phyloP scores from a whole-genome alignment of 2,797 vertebrate species.

The Diplodus sargus region DNA sequence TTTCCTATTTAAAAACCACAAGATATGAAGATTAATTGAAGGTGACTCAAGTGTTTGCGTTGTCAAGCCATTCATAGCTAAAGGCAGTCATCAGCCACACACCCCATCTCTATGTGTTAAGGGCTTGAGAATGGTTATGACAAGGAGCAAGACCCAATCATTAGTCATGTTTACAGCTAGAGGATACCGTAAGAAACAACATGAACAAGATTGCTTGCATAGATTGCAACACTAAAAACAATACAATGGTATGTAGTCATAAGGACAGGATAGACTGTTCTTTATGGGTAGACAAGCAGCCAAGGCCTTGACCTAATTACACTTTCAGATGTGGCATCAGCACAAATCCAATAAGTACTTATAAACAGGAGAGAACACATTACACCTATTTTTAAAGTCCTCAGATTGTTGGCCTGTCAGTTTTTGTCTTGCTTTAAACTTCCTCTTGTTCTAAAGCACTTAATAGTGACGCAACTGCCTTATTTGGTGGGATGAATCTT shows the following conservation, averaged over 20 bases:
- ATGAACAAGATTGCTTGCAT: background rate
- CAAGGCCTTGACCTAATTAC: slow-evolving; percentile 38
- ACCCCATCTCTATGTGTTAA: slow-evolving; percentile 1
- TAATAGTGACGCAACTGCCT: background rate
- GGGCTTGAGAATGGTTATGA: slow-evolving; percentile 29
- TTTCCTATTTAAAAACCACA: slow-evolving; percentile 3
- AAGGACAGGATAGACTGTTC: background rate
- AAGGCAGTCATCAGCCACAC: slow-evolving; percentile 13
- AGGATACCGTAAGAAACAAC: slow-evolving; percentile 17
- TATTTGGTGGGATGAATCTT: background rate
- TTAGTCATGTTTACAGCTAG: slow-evolving; percentile 49
- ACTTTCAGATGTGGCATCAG: slow-evolving; percentile 18
- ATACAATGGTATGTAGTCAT: background rate
- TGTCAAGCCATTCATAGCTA: slow-evolving; percentile 27
- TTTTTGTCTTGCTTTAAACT: background rate
- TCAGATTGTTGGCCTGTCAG: background rate
- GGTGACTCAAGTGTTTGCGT: slow-evolving; percentile 29
- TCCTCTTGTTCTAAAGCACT: background rate
- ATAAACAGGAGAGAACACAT: slow-evolving; percentile 15
- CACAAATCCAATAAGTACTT: slow-evolving; percentile 26
- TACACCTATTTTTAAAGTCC: background rate
- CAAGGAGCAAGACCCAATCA: slow-evolving; percentile 23
- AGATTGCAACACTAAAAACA: slow-evolving; percentile 6
- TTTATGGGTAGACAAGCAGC: slow-evolving; percentile 3
- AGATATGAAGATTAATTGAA: slow-evolving; percentile 7